Percentiles rank a stretch among this genome's conserved stretches.
Evolutionary conservation across 2,797 vertebrate genomes (phyloP).

Genomic region (Perodicticus potto): DNA sequence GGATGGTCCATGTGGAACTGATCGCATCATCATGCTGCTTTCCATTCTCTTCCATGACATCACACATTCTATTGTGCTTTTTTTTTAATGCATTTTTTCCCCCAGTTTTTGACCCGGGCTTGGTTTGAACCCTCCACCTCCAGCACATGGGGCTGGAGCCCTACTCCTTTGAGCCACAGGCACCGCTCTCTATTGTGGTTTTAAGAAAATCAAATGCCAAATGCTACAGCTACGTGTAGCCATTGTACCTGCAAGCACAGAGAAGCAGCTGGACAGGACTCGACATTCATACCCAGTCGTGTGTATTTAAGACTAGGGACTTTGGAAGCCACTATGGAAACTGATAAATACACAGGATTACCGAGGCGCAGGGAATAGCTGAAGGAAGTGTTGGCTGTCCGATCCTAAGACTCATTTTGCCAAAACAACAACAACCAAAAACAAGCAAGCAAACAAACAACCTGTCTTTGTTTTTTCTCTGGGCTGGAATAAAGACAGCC

Average conservation of each 20-base stretch:
- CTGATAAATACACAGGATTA: neutral
- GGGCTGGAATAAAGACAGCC: neutral
- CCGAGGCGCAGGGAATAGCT: neutral
- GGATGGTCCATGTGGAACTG: fast-evolving
- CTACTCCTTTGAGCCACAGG: no score
- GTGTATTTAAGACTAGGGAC: neutral
- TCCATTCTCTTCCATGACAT: neutral
- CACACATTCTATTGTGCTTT: neutral
- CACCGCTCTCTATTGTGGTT: neutral
- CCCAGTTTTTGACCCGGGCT: no score
- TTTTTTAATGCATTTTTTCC: no score
- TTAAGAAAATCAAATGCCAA: slow-evolving; percentile 1
- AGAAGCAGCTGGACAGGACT: neutral
- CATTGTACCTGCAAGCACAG: neutral
- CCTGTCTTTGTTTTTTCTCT: neutral
- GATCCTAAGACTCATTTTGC: neutral
- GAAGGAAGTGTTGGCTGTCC: neutral
- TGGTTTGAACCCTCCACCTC: no score
- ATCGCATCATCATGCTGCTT: no score
- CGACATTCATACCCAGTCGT: neutral
- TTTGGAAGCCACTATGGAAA: slow-evolving; percentile 22
- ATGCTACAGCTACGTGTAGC: neutral
- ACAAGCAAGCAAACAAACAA: neutral
- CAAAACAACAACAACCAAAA: neutral
- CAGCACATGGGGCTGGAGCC: no score